These are phyloP conservation scores for Protonibea diacanthus DNA, from an alignment of 2,797 vertebrate genomes.

Conservation along the genomic window DNA sequence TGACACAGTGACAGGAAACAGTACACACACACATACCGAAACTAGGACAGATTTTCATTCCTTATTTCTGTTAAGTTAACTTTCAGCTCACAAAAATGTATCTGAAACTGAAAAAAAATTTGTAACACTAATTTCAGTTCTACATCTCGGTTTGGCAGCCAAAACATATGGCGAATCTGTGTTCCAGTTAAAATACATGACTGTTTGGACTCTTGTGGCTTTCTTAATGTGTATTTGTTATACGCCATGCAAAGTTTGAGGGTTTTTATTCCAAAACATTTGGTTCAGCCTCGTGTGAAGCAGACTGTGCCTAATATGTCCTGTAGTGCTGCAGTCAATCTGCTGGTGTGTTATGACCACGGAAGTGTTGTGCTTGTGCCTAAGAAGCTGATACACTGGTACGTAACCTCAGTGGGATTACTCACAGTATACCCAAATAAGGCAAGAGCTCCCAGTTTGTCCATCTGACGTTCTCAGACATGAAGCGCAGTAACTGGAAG, in stretches of 20 bases:
- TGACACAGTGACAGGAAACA: slow-evolving; percentile 5
- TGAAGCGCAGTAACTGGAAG: slow-evolving; percentile 68
- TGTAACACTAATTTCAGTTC: slow-evolving; percentile 28
- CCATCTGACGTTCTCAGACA: slow-evolving; percentile 68
- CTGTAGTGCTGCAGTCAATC: slow-evolving; percentile 59
- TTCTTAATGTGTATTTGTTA: slow-evolving; percentile 35
- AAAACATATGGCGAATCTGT: slow-evolving; percentile 25
- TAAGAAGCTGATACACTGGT: slow-evolving; percentile 68
- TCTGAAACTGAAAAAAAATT: slow-evolving; percentile 49
- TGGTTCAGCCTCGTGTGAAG: slow-evolving; percentile 50
- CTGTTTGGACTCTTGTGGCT: slow-evolving; percentile 36
- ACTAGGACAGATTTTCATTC: slow-evolving; percentile 28
- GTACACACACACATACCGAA: not conserved
- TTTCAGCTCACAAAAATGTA: slow-evolving; percentile 15
- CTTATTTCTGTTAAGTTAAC: slow-evolving; percentile 42
- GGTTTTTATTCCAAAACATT: slow-evolving; percentile 57
- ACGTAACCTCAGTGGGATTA: slow-evolving; percentile 76
- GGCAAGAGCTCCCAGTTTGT: slow-evolving; percentile 70
- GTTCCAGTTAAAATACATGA: slow-evolving; percentile 18
- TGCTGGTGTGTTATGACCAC: slow-evolving; percentile 58
- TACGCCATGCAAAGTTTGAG: slow-evolving; percentile 27
- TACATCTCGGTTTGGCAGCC: slow-evolving; percentile 22
- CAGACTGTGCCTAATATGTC: slow-evolving; percentile 66
- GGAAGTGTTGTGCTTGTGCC: slow-evolving; percentile 71
- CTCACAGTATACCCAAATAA: slow-evolving; percentile 80